Evolutionary conservation across 1,140 invertebrate genomes (phyloP).

Genomic region (Drosophila gunungcola): DNA sequence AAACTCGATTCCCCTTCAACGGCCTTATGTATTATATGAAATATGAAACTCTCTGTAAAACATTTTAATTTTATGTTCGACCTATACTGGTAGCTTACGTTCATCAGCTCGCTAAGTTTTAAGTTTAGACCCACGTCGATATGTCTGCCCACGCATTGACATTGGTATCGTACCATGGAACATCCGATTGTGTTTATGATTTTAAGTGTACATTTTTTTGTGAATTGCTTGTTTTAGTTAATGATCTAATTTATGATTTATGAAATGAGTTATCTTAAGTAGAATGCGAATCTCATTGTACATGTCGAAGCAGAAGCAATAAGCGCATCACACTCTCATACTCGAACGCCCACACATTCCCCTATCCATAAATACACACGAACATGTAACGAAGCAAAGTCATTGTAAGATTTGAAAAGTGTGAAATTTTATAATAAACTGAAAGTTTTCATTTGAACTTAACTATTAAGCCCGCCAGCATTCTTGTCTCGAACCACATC

Average conservation of each 20-base stretch:
- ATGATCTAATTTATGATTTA: conserved; percentile 64
- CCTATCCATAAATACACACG: conserved; percentile 29
- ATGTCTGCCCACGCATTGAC: conserved; percentile 8
- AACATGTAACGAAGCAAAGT: conserved; percentile 59
- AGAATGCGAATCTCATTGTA: conserved; percentile 73
- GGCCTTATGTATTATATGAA: conserved; percentile 80
- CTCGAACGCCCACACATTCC: conserved; percentile 40
- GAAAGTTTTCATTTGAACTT: conserved; percentile 70
- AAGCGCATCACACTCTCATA: conserved; percentile 44
- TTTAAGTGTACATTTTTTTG: conserved; percentile 76
- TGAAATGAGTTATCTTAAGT: conserved; percentile 64
- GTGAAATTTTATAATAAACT: conserved; percentile 76
- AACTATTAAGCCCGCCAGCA: conserved; percentile 53
- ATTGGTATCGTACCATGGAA: conserved; percentile 16
- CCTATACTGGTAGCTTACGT: conserved; percentile 68
- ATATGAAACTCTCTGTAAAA: conserved; percentile 72
- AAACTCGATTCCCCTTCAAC: conserved; percentile 50
- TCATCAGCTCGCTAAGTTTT: conserved; percentile 63
- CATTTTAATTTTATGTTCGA: conserved; percentile 61
- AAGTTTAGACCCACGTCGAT: conserved; percentile 40
- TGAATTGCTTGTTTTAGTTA: conserved; percentile 70
- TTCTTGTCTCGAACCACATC: conserved; percentile 36
- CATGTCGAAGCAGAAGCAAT: conserved; percentile 55
- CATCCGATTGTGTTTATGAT: conserved; percentile 61
- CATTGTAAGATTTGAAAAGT: conserved; percentile 67